Percentiles rank a stretch among this genome's conserved stretches.
Conservation (phyloP, 2,113 vertebrate genomes). For the Catharus bicknelli region DNA sequence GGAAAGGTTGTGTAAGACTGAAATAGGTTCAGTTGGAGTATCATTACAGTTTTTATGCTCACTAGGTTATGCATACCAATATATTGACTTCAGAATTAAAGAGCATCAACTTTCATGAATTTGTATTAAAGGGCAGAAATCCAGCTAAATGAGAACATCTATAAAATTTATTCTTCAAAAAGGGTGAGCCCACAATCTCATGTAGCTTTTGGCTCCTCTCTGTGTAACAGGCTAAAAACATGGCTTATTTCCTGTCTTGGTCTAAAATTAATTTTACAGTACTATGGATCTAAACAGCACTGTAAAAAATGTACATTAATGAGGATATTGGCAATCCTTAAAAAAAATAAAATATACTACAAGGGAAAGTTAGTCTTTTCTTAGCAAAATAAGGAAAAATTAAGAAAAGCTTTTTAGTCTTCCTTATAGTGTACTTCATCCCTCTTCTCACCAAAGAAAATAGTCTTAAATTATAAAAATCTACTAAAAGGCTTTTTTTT, state of each 20-base stretch:
- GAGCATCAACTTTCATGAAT: background rate
- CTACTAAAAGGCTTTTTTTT: background rate
- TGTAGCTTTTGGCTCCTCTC: constrained; percentile 25
- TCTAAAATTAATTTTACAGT: background rate
- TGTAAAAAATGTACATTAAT: background rate
- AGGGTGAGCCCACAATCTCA: background rate
- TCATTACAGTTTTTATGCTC: background rate
- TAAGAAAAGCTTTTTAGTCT: background rate
- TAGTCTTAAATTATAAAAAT: background rate
- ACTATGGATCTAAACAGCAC: background rate
- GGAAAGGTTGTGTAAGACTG: constrained; percentile 6
- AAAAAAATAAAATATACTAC: background rate
- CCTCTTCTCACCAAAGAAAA: background rate
- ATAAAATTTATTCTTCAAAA: constrained; percentile 6
- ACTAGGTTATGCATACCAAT: background rate
- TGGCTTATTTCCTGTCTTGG: background rate
- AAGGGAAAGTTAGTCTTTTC: background rate
- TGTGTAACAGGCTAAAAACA: background rate
- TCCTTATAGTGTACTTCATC: background rate
- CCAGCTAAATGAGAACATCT: background rate
- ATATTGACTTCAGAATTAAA: background rate
- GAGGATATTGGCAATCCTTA: background rate
- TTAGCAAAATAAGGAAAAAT: background rate
- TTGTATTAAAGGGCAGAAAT: constrained; percentile 12
- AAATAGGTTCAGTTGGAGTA: background rate